phyloP scores from a whole-genome alignment of 53 echinoderm and acorn worm species.

The Mesocentrotus franciscanus region DNA sequence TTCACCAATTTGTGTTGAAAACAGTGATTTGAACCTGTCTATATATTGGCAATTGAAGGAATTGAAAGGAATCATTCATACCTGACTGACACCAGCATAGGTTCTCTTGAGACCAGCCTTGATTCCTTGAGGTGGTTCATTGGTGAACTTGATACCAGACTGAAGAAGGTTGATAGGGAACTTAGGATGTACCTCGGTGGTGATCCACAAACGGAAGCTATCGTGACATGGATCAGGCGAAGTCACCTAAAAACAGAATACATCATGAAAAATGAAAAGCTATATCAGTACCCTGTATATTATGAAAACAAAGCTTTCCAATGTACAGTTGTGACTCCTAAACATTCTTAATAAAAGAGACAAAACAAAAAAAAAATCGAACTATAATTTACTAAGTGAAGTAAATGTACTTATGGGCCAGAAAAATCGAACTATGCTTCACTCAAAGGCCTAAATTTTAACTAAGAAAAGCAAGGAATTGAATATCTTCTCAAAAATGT shows the following conservation, averaged over 20 bases:
- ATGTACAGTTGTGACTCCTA: no score
- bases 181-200: conserved; percentile 94
- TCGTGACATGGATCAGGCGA: conserved; percentile 82
- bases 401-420: no score
- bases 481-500: no score
- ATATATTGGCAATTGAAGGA: no score
- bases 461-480: conserved; percentile 35
- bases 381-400: no score
- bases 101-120: conserved; percentile 98
- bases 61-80: conserved; percentile 34
- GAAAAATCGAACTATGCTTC: no score
- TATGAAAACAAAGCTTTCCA: no score
- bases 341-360: no score
- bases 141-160: conserved; percentile 96
- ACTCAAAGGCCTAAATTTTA: conserved; percentile 80
- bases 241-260: conserved; percentile 41
- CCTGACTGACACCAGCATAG: conserved; percentile 97
- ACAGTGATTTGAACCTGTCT: not conserved
- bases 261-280: not conserved
- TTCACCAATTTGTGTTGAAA: no score
- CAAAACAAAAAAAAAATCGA: no score
- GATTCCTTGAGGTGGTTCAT: conserved; percentile 98
- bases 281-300: not conserved
- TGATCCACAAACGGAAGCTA: conserved; percentile 95
- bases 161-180: conserved; percentile 98